phyloP scores from a whole-genome alignment of 2,797 vertebrate species.

The Parauchenoglanis punctatus region DNA sequence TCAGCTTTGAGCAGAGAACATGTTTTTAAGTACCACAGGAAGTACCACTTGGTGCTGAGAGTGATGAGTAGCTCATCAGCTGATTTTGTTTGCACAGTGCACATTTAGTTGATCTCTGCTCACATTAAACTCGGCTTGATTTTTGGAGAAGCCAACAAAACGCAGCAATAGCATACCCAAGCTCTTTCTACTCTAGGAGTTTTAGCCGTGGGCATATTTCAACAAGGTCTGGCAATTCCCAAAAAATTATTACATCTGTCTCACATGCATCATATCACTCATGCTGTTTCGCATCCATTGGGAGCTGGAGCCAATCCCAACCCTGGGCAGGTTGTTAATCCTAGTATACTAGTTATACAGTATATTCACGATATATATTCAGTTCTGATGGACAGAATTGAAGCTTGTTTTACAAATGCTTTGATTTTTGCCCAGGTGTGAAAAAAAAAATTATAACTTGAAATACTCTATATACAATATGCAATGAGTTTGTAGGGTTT shows the following conservation, averaged over 20 bases:
- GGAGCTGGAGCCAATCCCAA: no score
- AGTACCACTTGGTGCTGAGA: not conserved
- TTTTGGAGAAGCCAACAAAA: not conserved
- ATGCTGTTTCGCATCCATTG: not conserved
- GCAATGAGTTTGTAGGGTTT: not conserved
- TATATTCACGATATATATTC: no score
- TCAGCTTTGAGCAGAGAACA: not conserved
- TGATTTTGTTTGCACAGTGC: not conserved
- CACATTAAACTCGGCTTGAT: not conserved
- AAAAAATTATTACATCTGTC: not conserved
- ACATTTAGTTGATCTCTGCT: not conserved
- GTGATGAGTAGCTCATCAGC: not conserved
- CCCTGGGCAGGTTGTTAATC: no score
- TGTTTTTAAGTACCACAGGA: not conserved
- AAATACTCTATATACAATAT: not conserved
- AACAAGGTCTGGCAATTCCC: not conserved
- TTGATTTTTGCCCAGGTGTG: not conserved
- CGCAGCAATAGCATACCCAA: not conserved
- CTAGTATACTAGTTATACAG: no score
- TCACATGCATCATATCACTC: not conserved
- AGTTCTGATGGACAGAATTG: not conserved
- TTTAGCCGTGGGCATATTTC: not conserved
- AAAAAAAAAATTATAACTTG: not conserved
- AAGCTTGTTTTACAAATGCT: not conserved
- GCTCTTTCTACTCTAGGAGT: not conserved